A percentile compares a stretch with the other conserved stretches of the same genome.
Conservation (phyloP, 2,113 vertebrate genomes). For the Neotragus pygmaeus region DNA sequence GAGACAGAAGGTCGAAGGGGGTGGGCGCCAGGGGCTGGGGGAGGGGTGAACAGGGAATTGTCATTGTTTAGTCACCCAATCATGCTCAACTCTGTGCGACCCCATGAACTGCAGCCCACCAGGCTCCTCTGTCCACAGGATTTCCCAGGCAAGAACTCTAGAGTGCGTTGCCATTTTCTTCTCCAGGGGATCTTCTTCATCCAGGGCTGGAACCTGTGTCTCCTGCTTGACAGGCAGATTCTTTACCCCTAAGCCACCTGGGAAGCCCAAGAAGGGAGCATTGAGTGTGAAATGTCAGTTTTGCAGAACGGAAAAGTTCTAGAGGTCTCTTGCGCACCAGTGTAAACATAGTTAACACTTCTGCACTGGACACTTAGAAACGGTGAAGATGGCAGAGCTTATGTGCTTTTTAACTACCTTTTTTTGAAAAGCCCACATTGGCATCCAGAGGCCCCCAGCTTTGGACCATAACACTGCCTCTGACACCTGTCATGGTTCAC, state of each 20-base stretch:
- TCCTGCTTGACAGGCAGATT: neutral
- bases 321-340: accelerated
- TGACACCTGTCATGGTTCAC: too few relatives aligned
- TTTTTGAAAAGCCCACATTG: neutral
- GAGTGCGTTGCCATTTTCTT: neutral
- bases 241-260: neutral
- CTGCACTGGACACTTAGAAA: neutral
- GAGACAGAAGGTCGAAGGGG: neutral
- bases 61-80: accelerated
- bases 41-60: neutral
- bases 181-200: neutral
- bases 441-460: too few relatives aligned
- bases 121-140: neutral
- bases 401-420: neutral
- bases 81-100: neutral
- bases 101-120: neutral
- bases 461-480: too few relatives aligned
- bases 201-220: neutral
- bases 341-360: neutral
- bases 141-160: neutral
- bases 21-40: neutral
- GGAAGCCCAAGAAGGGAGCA: neutral
- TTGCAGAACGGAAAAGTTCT: neutral
- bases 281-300: neutral
- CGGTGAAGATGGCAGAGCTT: neutral